Conservation (phyloP, 23 tunicate genomes). For the Ciona savignyi region DNA sequence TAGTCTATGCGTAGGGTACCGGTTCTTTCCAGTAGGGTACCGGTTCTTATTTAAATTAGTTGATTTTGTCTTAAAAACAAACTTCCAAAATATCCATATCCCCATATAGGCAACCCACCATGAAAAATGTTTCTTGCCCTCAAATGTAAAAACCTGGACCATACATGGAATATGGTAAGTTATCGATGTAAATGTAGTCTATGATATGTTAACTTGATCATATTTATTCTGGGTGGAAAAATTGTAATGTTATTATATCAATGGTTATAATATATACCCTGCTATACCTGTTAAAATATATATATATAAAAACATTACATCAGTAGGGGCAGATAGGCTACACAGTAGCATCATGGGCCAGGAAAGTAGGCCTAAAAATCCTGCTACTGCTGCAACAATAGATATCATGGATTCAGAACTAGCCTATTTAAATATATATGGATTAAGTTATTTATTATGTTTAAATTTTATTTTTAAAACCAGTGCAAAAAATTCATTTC, state of each 20-base stretch:
- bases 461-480: too few species aligned
- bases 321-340: too few species aligned
- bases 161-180: conserved; percentile 68
- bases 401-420: too few species aligned
- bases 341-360: too few species aligned
- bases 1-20: not conserved
- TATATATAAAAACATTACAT: not conserved
- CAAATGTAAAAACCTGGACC: conserved; percentile 40
- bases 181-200: not conserved
- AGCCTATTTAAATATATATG: too few species aligned
- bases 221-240: not conserved
- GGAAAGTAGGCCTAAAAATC: too few species aligned
- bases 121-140: conserved; percentile 27
- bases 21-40: too few species aligned
- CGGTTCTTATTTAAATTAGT: not conserved
- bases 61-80: not conserved
- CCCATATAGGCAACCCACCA: conserved; percentile 2
- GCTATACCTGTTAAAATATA: not conserved
- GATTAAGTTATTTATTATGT: too few species aligned
- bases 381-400: too few species aligned
- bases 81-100: not conserved
- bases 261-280: not conserved
- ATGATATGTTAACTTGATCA: not conserved
- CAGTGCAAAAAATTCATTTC: too few species aligned
- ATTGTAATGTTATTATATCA: not conserved